Conservation (phyloP, 2,888 invertebrate species). For the Tenthredo distinguenda region DNA sequence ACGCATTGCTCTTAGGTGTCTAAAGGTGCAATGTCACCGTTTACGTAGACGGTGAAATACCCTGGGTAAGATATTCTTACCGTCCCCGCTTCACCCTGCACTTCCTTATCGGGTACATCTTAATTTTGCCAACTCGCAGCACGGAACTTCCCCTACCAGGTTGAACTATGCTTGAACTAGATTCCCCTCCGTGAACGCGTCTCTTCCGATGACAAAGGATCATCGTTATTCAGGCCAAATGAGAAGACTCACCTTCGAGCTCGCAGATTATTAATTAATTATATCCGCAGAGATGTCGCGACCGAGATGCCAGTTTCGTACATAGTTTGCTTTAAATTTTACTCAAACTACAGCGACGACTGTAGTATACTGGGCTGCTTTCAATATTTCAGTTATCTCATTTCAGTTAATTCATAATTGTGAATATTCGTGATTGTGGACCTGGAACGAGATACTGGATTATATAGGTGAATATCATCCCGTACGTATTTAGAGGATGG, state of each 20-base stretch:
- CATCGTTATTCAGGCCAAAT: not conserved
- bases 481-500: too few species aligned
- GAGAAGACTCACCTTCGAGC: not conserved
- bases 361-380: not conserved
- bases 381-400: too few species aligned
- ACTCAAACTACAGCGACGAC: not conserved
- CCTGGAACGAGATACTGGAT: too few species aligned
- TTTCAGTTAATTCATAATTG: too few species aligned
- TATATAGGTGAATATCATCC: too few species aligned
- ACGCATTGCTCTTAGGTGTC: not conserved
- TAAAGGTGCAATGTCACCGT: not conserved
- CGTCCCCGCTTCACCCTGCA: not conserved
- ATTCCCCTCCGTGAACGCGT: not conserved
- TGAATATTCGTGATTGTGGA: not conserved
- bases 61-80: not conserved
- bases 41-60: constrained; percentile 6
- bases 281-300: not conserved
- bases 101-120: not conserved
- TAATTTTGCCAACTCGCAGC: constrained; percentile 10
- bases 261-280: not conserved
- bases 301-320: not conserved
- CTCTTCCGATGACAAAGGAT: not conserved
- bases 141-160: not conserved
- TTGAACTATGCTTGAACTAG: not conserved
- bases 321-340: not conserved